A percentile compares a stretch with the other conserved stretches of the same genome.
phyloP scores from a whole-genome alignment of 1,140 invertebrate genomes.

The Leucophenga varia region DNA sequence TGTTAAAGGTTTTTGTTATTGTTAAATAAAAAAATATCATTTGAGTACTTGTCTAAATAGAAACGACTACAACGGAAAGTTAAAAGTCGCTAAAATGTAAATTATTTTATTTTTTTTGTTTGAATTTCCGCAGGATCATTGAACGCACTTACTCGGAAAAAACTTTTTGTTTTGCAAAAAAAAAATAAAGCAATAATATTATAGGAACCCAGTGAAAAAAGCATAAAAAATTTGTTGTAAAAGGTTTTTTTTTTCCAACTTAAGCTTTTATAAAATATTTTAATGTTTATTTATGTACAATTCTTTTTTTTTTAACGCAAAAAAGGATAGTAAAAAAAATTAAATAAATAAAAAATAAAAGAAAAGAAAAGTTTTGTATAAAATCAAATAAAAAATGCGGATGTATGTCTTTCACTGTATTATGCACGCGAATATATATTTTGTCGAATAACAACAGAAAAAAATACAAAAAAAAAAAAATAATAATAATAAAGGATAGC shows the following conservation, averaged over 20 bases:
- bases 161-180: too few species aligned
- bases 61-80: too few species aligned
- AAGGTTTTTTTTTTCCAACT: neutral
- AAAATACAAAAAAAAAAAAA: too few species aligned
- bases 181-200: neutral
- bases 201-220: neutral
- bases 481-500: neutral
- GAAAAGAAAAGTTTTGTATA: too few species aligned
- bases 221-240: slow-evolving; percentile 2
- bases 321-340: slow-evolving; percentile 18
- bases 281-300: slow-evolving; percentile 52
- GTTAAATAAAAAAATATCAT: too few species aligned
- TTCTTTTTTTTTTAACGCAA: slow-evolving; percentile 35
- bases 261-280: slow-evolving; percentile 30
- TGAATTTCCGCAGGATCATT: slow-evolving; percentile 26
- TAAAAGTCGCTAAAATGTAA: too few species aligned
- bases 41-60: too few species aligned
- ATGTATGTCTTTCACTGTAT: slow-evolving; percentile 40
- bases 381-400: slow-evolving; percentile 25
- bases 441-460: too few species aligned
- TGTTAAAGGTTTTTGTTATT: too few species aligned
- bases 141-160: too few species aligned
- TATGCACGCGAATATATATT: slow-evolving; percentile 12
- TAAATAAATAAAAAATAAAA: slow-evolving; percentile 16
- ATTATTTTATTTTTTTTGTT: neutral